phyloP scores from a whole-genome alignment of 2,113 vertebrate species.

The Chloropsis cyanopogon region DNA sequence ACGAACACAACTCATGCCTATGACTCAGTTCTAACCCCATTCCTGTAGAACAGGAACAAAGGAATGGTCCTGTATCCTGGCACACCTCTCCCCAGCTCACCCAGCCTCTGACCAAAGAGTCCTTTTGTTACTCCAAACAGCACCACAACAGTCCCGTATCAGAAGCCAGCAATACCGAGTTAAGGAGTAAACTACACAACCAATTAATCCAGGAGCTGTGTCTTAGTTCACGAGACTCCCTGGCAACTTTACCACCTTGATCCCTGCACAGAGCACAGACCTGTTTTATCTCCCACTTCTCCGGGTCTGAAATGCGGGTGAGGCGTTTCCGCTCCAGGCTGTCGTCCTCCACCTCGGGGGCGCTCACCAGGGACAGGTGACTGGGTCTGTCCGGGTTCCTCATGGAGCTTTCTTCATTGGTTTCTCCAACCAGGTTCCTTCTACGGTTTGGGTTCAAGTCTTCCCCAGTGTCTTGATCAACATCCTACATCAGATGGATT shows the following conservation, averaged over 20 bases:
- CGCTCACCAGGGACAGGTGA: constrained; percentile 89
- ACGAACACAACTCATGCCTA: rapidly evolving
- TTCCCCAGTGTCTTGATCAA: constrained; percentile 95
- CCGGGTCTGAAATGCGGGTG: constrained; percentile 94
- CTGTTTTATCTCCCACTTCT: constrained; percentile 99
- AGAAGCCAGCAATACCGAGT: neutral
- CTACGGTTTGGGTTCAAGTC: constrained; percentile 94
- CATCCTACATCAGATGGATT: constrained; percentile 77
- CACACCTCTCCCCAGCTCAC: neutral
- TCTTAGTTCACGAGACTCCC: neutral
- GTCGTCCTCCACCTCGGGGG: constrained; percentile 93
- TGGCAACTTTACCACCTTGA: neutral
- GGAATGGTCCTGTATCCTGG: neutral
- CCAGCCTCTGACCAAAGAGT: neutral
- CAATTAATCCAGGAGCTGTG: neutral
- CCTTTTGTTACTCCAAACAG: neutral
- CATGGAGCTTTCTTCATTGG: constrained; percentile 86
- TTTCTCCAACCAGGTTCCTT: constrained; percentile 86
- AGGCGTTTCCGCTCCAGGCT: constrained; percentile 93
- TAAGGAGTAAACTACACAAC: neutral
- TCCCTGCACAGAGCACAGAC: constrained; percentile 40
- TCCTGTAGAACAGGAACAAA: neutral
- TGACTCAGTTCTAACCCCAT: neutral
- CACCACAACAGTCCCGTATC: neutral
- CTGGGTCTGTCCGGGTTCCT: constrained; percentile 93